phyloP scores from a whole-genome alignment of 2,797 vertebrate species.

The Ptychadena robeensis region DNA sequence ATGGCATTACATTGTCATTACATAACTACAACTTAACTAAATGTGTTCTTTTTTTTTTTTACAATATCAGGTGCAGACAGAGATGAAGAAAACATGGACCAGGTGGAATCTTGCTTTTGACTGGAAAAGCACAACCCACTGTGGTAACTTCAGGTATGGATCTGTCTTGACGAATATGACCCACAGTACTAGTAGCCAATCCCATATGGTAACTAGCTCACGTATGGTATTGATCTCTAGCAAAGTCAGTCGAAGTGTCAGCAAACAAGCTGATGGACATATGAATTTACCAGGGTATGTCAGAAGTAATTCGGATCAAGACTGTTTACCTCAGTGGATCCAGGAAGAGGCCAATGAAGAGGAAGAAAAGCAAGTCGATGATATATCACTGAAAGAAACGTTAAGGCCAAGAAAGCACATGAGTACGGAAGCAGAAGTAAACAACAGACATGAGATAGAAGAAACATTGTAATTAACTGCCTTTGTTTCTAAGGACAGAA shows the following conservation, averaged over 20 bases:
- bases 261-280: conserved; percentile 65
- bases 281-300: conserved; percentile 83
- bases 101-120: conserved; percentile 83
- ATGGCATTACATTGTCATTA: too few species aligned
- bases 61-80: conserved; percentile 81
- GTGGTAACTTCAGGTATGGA: conserved; percentile 78
- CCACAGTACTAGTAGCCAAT: conserved; percentile 82
- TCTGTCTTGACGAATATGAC: conserved; percentile 81
- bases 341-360: conserved; percentile 72
- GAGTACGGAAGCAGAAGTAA: conserved; percentile 60
- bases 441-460: conserved; percentile 71
- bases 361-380: conserved; percentile 70
- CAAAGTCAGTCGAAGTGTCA: conserved; percentile 63
- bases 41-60: not conserved
- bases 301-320: conserved; percentile 81
- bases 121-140: conserved; percentile 79
- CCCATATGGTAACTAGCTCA: conserved; percentile 74
- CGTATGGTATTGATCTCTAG: conserved; percentile 74
- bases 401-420: conserved; percentile 56
- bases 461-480: conserved; percentile 62
- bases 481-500: not conserved
- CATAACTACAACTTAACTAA: not conserved
- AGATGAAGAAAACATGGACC: conserved; percentile 87
- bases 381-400: conserved; percentile 73
- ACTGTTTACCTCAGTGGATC: conserved; percentile 70